Evolutionary conservation across 2,888 invertebrate genomes (phyloP).

Genomic region (Abrostola tripartita): DNA sequence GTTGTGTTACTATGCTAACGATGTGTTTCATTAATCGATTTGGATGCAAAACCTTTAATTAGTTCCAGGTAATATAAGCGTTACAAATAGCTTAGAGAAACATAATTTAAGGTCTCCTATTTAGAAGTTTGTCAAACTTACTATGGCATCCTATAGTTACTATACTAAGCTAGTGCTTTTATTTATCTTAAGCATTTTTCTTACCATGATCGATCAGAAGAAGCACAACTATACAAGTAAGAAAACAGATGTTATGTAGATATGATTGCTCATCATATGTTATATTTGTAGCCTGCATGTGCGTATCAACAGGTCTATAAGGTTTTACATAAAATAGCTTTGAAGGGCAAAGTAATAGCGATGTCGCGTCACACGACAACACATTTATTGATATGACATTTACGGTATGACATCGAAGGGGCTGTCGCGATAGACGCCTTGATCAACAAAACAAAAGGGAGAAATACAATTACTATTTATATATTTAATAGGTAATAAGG

Average conservation of each 20-base stretch:
- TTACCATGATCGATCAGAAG: conserved; percentile 13
- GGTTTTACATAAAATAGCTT: conserved; percentile 18
- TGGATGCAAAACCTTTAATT: conserved; percentile 24
- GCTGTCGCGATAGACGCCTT: conserved; percentile 22
- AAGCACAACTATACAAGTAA: background rate
- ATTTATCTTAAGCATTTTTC: conserved; percentile 2
- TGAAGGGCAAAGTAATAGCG: conserved; percentile 27
- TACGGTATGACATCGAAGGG: conserved; percentile 35
- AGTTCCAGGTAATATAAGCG: conserved; percentile 21
- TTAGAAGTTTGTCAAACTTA: conserved; percentile 2
- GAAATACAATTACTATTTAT: conserved; percentile 33
- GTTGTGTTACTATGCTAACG: conserved; percentile 21
- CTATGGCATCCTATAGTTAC: background rate
- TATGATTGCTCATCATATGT: conserved; percentile 5
- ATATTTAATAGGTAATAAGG: conserved; percentile 22
- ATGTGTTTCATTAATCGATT: conserved; percentile 28
- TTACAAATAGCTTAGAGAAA: conserved; percentile 1
- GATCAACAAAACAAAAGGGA: conserved; percentile 35
- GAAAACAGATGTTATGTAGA: conserved; percentile 18
- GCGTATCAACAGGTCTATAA: conserved; percentile 4
- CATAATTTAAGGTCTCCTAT: conserved; percentile 8
- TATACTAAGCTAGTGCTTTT: background rate
- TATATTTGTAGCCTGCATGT: conserved; percentile 3
- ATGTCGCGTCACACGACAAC: conserved; percentile 13
- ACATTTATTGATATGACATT: conserved; percentile 38